These are phyloP conservation scores for Acronicta aceris DNA, from an alignment of 2,888 invertebrate species.

Conservation along the genomic window DNA sequence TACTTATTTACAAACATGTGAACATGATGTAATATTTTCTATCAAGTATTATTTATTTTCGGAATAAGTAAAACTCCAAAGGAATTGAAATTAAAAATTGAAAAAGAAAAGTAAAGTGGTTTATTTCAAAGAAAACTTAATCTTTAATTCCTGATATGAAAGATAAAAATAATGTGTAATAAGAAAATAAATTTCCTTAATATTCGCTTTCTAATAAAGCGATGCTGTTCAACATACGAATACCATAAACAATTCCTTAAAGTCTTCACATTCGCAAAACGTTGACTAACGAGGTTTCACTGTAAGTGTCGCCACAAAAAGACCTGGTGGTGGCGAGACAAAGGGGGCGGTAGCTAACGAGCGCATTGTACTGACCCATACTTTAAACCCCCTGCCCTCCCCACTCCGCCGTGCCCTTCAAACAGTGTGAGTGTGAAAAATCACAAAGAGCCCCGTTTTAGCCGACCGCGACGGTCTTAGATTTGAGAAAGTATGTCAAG, in stretches of 20 bases:
- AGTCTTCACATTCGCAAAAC: slow-evolving; percentile 3
- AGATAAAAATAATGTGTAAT: no score
- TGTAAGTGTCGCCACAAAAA: slow-evolving; percentile 45
- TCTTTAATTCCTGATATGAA: no score
- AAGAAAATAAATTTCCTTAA: no score
- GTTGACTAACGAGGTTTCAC: slow-evolving; percentile 33
- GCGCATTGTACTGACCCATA: slow-evolving; percentile 51
- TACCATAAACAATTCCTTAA: not conserved
- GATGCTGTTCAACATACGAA: not conserved
- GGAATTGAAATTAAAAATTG: no score
- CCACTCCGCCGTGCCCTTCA: slow-evolving; percentile 11
- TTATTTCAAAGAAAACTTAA: no score
- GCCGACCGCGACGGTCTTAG: slow-evolving; percentile 23
- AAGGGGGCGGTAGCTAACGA: slow-evolving; percentile 58
- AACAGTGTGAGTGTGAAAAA: slow-evolving; percentile 41
- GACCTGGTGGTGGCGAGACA: slow-evolving; percentile 45
- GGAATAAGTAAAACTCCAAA: no score
- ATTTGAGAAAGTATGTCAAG: slow-evolving; percentile 42
- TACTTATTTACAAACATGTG: no score
- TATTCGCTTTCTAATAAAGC: not conserved
- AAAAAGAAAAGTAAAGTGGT: no score
- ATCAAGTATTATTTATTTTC: no score
- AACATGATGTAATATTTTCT: no score
- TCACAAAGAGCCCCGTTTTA: slow-evolving; percentile 48
- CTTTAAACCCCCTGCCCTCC: slow-evolving; percentile 1